These are phyloP conservation scores for Mus spretus DNA, from an alignment of 2,797 vertebrate species.

Conservation along the genomic window DNA sequence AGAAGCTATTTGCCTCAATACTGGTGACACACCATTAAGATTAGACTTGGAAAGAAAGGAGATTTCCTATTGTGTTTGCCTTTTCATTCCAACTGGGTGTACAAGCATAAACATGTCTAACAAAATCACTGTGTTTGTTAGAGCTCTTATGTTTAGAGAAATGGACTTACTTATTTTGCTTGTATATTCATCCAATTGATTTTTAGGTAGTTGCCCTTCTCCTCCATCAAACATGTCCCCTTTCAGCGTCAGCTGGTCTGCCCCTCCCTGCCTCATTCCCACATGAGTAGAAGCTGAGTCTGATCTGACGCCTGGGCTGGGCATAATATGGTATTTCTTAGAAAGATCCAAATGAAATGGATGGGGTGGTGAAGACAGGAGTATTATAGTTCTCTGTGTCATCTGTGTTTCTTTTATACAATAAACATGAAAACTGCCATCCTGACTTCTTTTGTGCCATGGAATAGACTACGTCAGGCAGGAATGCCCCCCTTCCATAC, in stretches of 20 bases:
- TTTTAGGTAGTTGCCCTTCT: conserved; percentile 50
- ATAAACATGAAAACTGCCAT: conserved; percentile 66
- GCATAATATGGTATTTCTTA: conserved; percentile 16
- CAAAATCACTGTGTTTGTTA: background rate
- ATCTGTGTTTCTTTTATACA: background rate
- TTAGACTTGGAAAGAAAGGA: background rate
- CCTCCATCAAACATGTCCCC: background rate
- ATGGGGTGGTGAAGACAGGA: conserved; percentile 23
- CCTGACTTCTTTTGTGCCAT: conserved; percentile 32
- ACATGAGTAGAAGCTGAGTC: conserved; percentile 1
- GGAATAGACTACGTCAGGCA: background rate
- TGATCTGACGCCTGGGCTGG: conserved; percentile 37
- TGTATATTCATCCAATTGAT: background rate
- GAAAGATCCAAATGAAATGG: background rate
- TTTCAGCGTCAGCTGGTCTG: background rate
- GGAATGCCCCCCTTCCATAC: background rate
- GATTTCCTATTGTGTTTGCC: conserved; percentile 6
- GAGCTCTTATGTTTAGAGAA: background rate
- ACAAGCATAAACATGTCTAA: background rate
- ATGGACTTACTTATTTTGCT: background rate
- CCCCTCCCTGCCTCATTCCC: background rate
- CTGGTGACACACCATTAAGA: background rate
- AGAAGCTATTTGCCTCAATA: conserved; percentile 9
- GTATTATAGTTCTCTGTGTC: background rate
- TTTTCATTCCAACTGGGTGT: background rate